phyloP scores from a whole-genome alignment of 2,113 vertebrate species.

The Toxotes chatareus region DNA sequence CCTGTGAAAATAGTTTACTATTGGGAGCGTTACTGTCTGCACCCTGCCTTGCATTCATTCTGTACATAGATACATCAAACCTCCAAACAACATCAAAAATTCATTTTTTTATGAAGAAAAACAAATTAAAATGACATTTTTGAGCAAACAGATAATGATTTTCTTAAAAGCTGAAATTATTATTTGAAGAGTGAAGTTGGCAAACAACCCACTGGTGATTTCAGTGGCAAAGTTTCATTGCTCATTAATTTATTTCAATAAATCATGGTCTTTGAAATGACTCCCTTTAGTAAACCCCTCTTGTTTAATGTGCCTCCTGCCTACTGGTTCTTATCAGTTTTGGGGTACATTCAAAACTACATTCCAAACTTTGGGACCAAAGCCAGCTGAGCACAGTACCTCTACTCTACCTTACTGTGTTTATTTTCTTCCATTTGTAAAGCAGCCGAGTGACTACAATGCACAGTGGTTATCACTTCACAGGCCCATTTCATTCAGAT shows the following conservation, averaged over 20 bases:
- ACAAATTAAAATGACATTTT: background rate
- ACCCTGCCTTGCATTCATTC: background rate
- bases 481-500: conserved; percentile 78
- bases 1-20: conserved; percentile 42
- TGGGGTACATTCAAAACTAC: conserved; percentile 67
- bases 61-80: background rate
- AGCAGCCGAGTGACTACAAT: conserved; percentile 77
- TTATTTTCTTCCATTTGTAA: conserved; percentile 69
- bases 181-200: conserved; percentile 1
- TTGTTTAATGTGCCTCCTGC: conserved; percentile 60
- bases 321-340: conserved; percentile 68
- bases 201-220: background rate
- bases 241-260: conserved; percentile 48
- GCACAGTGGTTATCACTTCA: conserved; percentile 80
- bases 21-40: conserved; percentile 13
- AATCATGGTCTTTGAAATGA: conserved; percentile 50
- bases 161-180: background rate
- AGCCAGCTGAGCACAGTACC: conserved; percentile 66
- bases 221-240: conserved; percentile 7
- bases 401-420: conserved; percentile 62
- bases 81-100: background rate
- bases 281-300: conserved; percentile 45
- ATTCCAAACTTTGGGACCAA: conserved; percentile 75
- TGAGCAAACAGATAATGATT: background rate
- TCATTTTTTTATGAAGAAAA: background rate